These are phyloP conservation scores for Argyresthia albistria DNA, from an alignment of 2,888 invertebrate species.

Conservation along the genomic window DNA sequence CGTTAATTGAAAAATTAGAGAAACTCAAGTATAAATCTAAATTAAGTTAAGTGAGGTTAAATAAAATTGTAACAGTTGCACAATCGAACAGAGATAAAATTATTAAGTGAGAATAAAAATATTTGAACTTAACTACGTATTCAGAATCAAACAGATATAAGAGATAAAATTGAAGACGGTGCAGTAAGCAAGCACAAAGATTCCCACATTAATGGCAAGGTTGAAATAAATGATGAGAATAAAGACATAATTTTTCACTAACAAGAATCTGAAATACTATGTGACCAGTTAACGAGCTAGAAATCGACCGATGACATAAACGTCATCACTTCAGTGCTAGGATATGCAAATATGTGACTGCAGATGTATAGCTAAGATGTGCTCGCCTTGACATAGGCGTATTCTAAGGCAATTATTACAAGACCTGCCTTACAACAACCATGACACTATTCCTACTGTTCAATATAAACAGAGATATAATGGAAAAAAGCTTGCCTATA, in stretches of 20 bases:
- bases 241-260: not conserved
- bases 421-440: slow-evolving; percentile 16
- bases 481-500: slow-evolving; percentile 6
- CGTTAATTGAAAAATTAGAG: slow-evolving; percentile 1
- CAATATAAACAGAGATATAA: slow-evolving; percentile 16
- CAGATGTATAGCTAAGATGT: slow-evolving; percentile 33
- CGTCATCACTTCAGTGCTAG: not conserved
- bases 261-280: not conserved
- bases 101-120: not conserved
- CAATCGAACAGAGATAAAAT: not conserved
- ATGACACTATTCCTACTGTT: slow-evolving; percentile 42
- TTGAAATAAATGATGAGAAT: slow-evolving; percentile 15
- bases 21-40: not conserved
- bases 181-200: slow-evolving; percentile 22
- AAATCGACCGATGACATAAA: slow-evolving; percentile 5
- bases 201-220: slow-evolving; percentile 61
- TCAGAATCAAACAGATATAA: slow-evolving; percentile 1
- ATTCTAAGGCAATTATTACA: slow-evolving; percentile 29
- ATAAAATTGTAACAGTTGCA: not conserved
- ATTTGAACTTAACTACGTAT: not conserved
- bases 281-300: slow-evolving; percentile 6
- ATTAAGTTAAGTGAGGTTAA: slow-evolving; percentile 1
- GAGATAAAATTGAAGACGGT: not conserved
- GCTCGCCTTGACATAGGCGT: slow-evolving; percentile 50
- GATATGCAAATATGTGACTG: slow-evolving; percentile 8